Evolutionary conservation across 92 coral and sea anemone species (phyloP), one percentile per base, ranked within the genome.

Genomic region (Paramuricea clavata): DNA sequence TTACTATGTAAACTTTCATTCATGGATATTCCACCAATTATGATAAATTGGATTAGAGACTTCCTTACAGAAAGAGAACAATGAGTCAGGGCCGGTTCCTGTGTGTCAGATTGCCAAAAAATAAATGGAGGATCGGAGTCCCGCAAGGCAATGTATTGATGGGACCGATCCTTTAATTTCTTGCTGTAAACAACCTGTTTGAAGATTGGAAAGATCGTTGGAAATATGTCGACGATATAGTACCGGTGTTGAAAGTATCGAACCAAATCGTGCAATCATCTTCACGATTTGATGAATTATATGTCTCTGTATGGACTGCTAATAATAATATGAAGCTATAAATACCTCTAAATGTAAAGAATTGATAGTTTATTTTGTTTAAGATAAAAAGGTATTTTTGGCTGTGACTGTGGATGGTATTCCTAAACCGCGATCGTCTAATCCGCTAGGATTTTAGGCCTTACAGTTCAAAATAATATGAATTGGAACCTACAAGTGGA

Each of bases 271-370:
- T 26, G 39, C 52, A 78, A 42, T 79, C 13, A 43, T 17, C 83
- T 78, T n/a, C 83, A 78, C 50, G 69, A 52, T 16, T 30, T 39
- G 15, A 13, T 78, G 17, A 25, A 78, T 78, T n/a, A n/a, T 17
- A 34, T 52, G 34, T 78, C 69, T 49, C 52, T 56, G 17, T 26
- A 12, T 78, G 83, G 83, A 50, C 83, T 30, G 34, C 21, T 33
- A 26, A 22, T 12, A 78, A 78, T 31, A 78, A 56, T 52, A 78
- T 78, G 83, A 78, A 50, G 26, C 83, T n/a, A n/a, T 78, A 17
- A 78, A 78, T 42, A 52, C 52, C 27, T 47, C 69, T 27, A 78
- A 78, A 78, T 78, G 83, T 5, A 78, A 78, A 62, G 83, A 78
- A 78, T 31, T 78, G 21, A 52, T 50, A 22, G 17, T 39, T 30